Conservation (phyloP, 2,888 invertebrate species). For the Amphiduros pacificus region DNA sequence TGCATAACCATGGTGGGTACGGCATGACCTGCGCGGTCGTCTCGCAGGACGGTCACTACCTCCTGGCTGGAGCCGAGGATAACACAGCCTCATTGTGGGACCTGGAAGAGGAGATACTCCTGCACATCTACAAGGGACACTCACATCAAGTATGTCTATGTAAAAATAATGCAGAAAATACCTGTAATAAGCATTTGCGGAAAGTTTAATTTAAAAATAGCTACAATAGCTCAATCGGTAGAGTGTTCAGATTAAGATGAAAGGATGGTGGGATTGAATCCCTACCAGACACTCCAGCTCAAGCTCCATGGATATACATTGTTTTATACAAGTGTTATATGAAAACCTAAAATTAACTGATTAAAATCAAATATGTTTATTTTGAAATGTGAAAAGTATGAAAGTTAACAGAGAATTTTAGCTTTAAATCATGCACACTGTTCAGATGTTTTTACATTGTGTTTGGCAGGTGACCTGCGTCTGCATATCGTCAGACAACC, state of each 20-base stretch:
- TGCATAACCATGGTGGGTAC: constrained; percentile 25
- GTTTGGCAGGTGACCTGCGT: constrained; percentile 17
- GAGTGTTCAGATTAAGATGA: too few relatives aligned
- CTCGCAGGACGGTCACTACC: constrained; percentile 21
- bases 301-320: too few relatives aligned
- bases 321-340: too few relatives aligned
- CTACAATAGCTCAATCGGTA: too few relatives aligned
- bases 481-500: constrained; percentile 23
- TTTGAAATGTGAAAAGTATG: not conserved
- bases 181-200: too few relatives aligned
- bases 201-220: too few relatives aligned
- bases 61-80: constrained; percentile 20
- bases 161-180: not conserved
- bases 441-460: not conserved
- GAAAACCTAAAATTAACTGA: not conserved
- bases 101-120: constrained; percentile 22
- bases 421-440: too few relatives aligned
- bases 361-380: not conserved
- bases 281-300: too few relatives aligned
- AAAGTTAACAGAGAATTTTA: not conserved
- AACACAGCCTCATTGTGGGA: constrained; percentile 26
- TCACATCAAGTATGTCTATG: constrained; percentile 11
- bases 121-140: constrained; percentile 22
- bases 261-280: too few relatives aligned
- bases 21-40: constrained; percentile 11